Conservation (phyloP, 2,797 vertebrate species). For the Emys orbicularis region DNA sequence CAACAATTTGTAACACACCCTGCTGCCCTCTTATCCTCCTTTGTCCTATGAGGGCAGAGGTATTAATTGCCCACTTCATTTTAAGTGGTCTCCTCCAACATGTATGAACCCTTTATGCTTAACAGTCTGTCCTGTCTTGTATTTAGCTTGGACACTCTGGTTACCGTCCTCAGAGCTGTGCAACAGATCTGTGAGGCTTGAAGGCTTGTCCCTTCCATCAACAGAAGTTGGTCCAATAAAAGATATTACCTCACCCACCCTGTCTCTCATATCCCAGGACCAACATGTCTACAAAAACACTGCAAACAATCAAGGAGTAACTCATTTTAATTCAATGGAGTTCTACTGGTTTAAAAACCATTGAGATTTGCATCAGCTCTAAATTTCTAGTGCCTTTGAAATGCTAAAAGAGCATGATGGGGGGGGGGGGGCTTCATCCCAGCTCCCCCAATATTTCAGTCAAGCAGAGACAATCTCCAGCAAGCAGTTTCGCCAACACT, state of each 20-base stretch:
- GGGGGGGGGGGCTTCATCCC: not conserved
- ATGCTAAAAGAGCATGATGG: not conserved
- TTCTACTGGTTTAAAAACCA: not conserved
- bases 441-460: not conserved
- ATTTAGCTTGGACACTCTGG: not conserved
- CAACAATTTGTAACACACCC: not conserved
- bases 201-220: not conserved
- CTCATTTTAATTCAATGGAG: not conserved
- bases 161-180: not conserved
- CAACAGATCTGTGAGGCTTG: not conserved
- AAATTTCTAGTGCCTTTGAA: not conserved
- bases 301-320: not conserved
- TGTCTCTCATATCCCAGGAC: not conserved
- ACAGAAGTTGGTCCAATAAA: not conserved
- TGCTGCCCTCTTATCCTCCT: not conserved
- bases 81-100: not conserved
- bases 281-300: not conserved
- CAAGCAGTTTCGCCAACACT: not conserved
- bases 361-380: not conserved
- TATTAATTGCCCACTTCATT: not conserved
- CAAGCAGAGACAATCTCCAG: not conserved
- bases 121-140: not conserved
- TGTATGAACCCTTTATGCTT: not conserved
- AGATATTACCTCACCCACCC: not conserved
- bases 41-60: not conserved